Percentiles rank a stretch among this genome's conserved stretches.
Conservation (phyloP, 2,888 invertebrate species). For the Metellina segmentata region DNA sequence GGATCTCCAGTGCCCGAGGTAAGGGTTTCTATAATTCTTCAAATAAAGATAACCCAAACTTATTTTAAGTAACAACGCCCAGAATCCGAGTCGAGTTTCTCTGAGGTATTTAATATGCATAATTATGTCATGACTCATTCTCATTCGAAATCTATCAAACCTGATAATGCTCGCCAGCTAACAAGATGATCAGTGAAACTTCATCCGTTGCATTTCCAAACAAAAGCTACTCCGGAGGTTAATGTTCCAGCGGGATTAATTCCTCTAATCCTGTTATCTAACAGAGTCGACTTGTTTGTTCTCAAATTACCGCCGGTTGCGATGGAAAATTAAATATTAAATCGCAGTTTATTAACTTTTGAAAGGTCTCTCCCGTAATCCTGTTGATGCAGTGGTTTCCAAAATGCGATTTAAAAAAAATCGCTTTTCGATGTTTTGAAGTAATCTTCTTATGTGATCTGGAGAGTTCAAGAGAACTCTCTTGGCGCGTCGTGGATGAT, state of each 20-base stretch:
- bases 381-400: not conserved
- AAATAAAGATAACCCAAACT: slow-evolving; percentile 31
- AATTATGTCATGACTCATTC: slow-evolving; percentile 48
- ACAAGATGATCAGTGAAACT: slow-evolving; percentile 56
- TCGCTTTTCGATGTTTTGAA: not conserved
- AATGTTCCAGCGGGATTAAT: slow-evolving; percentile 57
- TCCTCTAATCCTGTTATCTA: slow-evolving; percentile 65
- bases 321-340: slow-evolving; percentile 59
- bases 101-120: slow-evolving; percentile 43
- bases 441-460: not conserved
- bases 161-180: slow-evolving; percentile 42
- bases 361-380: slow-evolving; percentile 20
- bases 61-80: slow-evolving; percentile 16
- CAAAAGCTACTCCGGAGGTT: slow-evolving; percentile 58
- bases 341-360: slow-evolving; percentile 51
- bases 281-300: slow-evolving; percentile 59
- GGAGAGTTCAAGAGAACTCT: not conserved
- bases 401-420: not conserved
- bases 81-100: not conserved
- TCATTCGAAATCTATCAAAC: slow-evolving; percentile 52
- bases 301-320: slow-evolving; percentile 52
- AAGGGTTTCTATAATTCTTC: slow-evolving; percentile 47
- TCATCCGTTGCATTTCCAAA: slow-evolving; percentile 33
- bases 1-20: not conserved
- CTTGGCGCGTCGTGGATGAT: no score